Evolutionary conservation across 1,140 invertebrate genomes (phyloP).

Genomic region (Hyposmocoma kahamanoa): DNA sequence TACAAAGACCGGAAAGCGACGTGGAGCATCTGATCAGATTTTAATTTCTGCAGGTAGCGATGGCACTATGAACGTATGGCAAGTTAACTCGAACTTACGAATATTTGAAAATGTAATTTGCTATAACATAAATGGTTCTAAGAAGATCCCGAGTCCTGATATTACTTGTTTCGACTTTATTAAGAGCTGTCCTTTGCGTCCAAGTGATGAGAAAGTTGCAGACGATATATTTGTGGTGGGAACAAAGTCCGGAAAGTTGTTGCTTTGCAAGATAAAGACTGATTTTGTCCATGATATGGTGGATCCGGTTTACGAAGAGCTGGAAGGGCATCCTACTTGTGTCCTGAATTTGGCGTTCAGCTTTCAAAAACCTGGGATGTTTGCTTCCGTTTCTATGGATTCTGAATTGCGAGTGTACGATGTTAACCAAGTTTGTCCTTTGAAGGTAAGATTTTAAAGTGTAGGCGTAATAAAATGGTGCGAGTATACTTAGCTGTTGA

Average conservation of each 20-base stretch:
- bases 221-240: constrained; percentile 50
- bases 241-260: constrained; percentile 34
- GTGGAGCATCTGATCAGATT: constrained; percentile 47
- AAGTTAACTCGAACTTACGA: constrained; percentile 33
- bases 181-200: constrained; percentile 32
- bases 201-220: constrained; percentile 29
- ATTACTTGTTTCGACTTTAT: constrained; percentile 56
- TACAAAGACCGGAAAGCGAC: constrained; percentile 38
- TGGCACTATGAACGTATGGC: constrained; percentile 49
- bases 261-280: constrained; percentile 34
- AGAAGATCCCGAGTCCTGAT: constrained; percentile 23
- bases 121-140: constrained; percentile 35
- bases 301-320: constrained; percentile 41
- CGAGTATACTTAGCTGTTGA: neutral
- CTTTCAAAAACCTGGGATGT: constrained; percentile 36
- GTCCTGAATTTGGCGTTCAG: constrained; percentile 48
- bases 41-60: constrained; percentile 44
- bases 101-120: constrained; percentile 43
- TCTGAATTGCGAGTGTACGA: constrained; percentile 51
- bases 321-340: constrained; percentile 40
- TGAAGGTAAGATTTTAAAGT: constrained; percentile 46
- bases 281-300: constrained; percentile 11
- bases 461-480: too few species aligned
- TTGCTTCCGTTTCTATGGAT: constrained; percentile 50
- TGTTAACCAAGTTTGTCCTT: constrained; percentile 33